A percentile compares a stretch with the other conserved stretches of the same genome.
Evolutionary conservation across 2,888 invertebrate species (phyloP).

Genomic region (Polydrusus tereticollis): DNA sequence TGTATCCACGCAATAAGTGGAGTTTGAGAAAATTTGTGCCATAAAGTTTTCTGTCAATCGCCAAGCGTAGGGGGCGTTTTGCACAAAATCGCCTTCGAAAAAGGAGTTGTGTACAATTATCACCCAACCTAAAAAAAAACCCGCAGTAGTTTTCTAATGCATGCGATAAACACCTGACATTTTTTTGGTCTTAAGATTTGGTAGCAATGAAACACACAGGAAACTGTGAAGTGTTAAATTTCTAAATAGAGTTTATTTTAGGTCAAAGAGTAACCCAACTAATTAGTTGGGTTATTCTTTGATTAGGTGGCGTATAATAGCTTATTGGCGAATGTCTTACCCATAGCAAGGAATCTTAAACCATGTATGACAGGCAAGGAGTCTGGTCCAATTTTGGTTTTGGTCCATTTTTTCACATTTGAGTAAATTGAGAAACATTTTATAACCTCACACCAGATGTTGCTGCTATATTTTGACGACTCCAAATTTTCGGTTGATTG

Average conservation of each 20-base stretch:
- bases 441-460: constrained; percentile 55
- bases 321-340: constrained; percentile 45
- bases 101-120: constrained; percentile 69
- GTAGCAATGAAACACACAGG: too few relatives aligned
- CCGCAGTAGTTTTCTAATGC: too few relatives aligned
- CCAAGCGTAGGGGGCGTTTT: constrained; percentile 63
- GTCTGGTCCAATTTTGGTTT: constrained; percentile 60
- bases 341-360: constrained; percentile 70
- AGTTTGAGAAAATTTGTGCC: constrained; percentile 66
- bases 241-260: too few relatives aligned
- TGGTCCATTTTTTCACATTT: constrained; percentile 66
- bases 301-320: too few relatives aligned
- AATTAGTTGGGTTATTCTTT: too few relatives aligned
- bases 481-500: constrained; percentile 20
- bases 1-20: constrained; percentile 68
- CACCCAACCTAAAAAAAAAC: constrained; percentile 66
- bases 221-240: too few relatives aligned
- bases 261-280: too few relatives aligned
- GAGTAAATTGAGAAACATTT: constrained; percentile 69
- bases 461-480: background rate
- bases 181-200: too few relatives aligned
- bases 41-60: constrained; percentile 62
- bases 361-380: constrained; percentile 68
- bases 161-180: too few relatives aligned
- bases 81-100: constrained; percentile 64